Evolutionary conservation across 2,888 invertebrate species (phyloP).

Genomic region (Eilema depressum): DNA sequence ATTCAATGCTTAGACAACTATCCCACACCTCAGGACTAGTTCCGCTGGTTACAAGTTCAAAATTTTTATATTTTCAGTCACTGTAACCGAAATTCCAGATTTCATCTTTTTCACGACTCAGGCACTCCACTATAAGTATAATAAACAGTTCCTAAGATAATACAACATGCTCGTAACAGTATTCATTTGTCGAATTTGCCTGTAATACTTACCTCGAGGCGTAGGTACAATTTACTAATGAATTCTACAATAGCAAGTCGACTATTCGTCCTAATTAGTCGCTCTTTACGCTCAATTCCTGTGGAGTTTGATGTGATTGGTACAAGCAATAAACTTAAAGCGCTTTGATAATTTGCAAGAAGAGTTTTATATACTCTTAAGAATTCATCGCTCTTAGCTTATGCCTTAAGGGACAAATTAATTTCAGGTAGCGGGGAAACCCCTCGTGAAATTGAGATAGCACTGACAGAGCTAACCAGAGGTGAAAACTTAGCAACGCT

Average conservation of each 20-base stretch:
- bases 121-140: neutral
- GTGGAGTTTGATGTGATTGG: slow-evolving; percentile 63
- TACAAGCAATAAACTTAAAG: slow-evolving; percentile 57
- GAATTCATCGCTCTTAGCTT: slow-evolving; percentile 54
- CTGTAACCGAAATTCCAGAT: neutral
- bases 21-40: no score
- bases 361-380: slow-evolving; percentile 30
- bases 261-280: slow-evolving; percentile 74
- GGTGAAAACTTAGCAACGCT: slow-evolving; percentile 84
- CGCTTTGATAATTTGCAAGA: slow-evolving; percentile 36
- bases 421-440: slow-evolving; percentile 73
- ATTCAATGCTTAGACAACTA: no score
- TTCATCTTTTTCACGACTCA: neutral
- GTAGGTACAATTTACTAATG: slow-evolving; percentile 69
- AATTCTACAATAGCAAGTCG: slow-evolving; percentile 75
- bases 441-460: slow-evolving; percentile 78
- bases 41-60: no score
- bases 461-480: slow-evolving; percentile 69
- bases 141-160: slow-evolving; percentile 33
- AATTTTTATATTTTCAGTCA: no score
- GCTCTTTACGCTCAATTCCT: slow-evolving; percentile 73
- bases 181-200: slow-evolving; percentile 59
- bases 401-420: slow-evolving; percentile 71
- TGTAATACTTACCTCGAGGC: slow-evolving; percentile 59
- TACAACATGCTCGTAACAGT: slow-evolving; percentile 44